These are phyloP conservation scores for Apomyelois bistriatella DNA, from an alignment of 2,888 invertebrate genomes.

Conservation along the genomic window DNA sequence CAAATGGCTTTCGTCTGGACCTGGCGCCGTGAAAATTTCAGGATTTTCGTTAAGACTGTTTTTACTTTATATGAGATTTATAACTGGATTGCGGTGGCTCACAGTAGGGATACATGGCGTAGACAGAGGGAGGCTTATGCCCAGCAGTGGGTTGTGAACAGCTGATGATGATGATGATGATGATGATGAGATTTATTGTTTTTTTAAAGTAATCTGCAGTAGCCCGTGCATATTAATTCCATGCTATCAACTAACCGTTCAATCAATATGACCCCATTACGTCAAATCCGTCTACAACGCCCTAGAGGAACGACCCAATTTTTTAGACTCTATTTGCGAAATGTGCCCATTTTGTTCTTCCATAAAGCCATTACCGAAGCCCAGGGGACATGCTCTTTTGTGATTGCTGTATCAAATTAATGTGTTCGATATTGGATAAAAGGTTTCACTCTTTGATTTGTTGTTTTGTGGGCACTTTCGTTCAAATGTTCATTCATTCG, in stretches of 20 bases:
- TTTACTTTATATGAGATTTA: too few species aligned
- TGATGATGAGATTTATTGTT: too few species aligned
- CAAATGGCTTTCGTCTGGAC: too few species aligned
- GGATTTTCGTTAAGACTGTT: too few species aligned
- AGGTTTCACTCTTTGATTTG: constrained; percentile 1
- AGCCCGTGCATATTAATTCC: background rate
- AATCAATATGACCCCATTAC: constrained; percentile 4
- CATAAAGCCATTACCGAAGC: background rate
- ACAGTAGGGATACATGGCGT: too few species aligned
- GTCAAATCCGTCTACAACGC: background rate
- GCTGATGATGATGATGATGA: too few species aligned
- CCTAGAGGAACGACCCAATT: background rate
- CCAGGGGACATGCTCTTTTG: constrained; percentile 5
- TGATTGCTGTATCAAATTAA: constrained; percentile 7
- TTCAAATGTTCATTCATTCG: too few species aligned
- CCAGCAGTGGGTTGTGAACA: too few species aligned
- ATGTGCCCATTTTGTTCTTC: background rate
- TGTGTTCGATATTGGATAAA: constrained; percentile 1
- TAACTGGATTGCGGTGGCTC: too few species aligned
- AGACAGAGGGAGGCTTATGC: too few species aligned
- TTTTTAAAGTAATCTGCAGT: too few species aligned
- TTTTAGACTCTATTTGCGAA: constrained; percentile 8
- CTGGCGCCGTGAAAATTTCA: too few species aligned
- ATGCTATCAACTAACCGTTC: background rate
- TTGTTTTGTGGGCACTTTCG: background rate